A percentile compares a stretch with the other conserved stretches of the same genome.
phyloP scores from a whole-genome alignment of 2,797 vertebrate species.

The Micromesistius poutassou region DNA sequence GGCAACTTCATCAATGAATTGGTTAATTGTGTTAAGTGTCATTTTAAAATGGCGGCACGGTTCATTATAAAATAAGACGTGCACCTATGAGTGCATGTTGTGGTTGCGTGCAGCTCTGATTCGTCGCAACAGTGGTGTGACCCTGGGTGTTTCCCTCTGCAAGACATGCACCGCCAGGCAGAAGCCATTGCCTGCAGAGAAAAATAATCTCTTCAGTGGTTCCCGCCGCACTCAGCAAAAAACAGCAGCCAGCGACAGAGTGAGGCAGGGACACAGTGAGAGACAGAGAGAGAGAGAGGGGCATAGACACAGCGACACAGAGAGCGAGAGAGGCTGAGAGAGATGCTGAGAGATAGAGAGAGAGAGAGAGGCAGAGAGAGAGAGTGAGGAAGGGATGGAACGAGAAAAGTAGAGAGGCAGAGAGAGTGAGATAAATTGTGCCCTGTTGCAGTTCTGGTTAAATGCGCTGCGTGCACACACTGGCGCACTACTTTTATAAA shows the following conservation, averaged over 20 bases:
- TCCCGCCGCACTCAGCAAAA: conserved; percentile 66
- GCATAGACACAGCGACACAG: background rate
- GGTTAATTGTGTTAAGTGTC: background rate
- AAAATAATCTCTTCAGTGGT: conserved; percentile 63
- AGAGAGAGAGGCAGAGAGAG: background rate
- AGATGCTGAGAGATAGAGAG: background rate
- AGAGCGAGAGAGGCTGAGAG: background rate
- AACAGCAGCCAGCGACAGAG: conserved; percentile 54
- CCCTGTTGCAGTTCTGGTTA: conserved; percentile 1
- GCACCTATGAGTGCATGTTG: background rate
- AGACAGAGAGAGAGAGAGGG: conserved; percentile 34
- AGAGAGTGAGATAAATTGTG: background rate
- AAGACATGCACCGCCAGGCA: conserved; percentile 67
- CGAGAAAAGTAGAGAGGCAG: background rate
- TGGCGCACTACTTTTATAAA: background rate
- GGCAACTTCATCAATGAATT: background rate
- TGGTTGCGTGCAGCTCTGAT: background rate
- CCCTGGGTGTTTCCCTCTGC: conserved; percentile 25
- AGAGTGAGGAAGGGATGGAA: background rate
- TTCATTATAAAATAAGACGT: background rate
- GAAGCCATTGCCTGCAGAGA: conserved; percentile 64
- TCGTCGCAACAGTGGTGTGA: background rate
- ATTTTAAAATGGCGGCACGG: background rate
- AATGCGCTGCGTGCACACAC: background rate
- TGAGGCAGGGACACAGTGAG: background rate